A percentile compares a stretch with the other conserved stretches of the same genome.
Conservation (phyloP, 1,140 invertebrate species). For the Theocolax elegans region DNA sequence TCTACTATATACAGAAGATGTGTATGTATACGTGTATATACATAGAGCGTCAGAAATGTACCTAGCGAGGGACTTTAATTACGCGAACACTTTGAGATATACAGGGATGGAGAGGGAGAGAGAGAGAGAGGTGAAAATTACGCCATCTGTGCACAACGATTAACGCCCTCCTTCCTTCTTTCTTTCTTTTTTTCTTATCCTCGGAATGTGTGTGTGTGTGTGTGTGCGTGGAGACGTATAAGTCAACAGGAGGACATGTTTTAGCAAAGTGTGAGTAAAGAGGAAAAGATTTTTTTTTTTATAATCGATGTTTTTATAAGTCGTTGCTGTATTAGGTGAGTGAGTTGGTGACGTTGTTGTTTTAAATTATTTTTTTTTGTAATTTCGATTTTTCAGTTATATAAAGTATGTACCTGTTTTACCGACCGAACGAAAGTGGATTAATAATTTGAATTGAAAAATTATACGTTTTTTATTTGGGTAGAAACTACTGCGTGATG, state of each 20-base stretch:
- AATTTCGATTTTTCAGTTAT: too few species aligned
- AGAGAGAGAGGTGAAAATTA: conserved; percentile 11
- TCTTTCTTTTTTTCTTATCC: neutral
- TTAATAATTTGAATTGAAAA: too few species aligned
- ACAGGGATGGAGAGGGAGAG: neutral
- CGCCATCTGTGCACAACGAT: conserved; percentile 15
- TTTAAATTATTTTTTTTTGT: too few species aligned
- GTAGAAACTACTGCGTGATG: too few species aligned
- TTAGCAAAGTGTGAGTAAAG: neutral
- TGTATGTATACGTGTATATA: too few species aligned
- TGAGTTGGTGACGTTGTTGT: too few species aligned
- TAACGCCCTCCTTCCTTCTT: conserved; percentile 15
- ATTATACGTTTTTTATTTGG: too few species aligned
- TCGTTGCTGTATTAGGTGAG: too few species aligned
- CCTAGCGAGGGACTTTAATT: conserved; percentile 17
- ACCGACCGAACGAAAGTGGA: too few species aligned
- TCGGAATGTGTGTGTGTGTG: neutral
- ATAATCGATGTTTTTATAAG: too few species aligned
- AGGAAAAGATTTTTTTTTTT: too few species aligned
- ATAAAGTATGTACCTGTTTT: too few species aligned
- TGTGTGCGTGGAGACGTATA: neutral
- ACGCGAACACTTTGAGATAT: conserved; percentile 19
- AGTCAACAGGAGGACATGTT: neutral
- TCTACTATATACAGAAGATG: neutral
- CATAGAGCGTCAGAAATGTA: conserved; percentile 9